phyloP scores from a whole-genome alignment of 2,888 invertebrate genomes.

The Sesia apiformis region DNA sequence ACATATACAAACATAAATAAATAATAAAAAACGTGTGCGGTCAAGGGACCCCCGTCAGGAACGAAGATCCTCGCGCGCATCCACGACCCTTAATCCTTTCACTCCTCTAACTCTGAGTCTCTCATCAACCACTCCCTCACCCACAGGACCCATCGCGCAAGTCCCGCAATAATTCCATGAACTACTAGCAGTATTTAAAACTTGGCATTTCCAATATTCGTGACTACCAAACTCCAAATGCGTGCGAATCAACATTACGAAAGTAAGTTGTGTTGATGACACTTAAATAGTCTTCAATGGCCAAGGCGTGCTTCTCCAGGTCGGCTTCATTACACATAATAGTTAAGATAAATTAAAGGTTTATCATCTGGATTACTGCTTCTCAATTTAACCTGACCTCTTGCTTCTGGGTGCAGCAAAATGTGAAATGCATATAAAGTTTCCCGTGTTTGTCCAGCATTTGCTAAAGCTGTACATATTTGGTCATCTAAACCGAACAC shows the following conservation, averaged over 20 bases:
- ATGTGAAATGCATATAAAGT: slow-evolving; percentile 9
- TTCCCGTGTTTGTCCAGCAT: slow-evolving; percentile 15
- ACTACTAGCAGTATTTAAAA: slow-evolving; percentile 6
- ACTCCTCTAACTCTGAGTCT: slow-evolving; percentile 15
- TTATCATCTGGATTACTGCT: background rate
- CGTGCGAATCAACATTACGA: background rate
- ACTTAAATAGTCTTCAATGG: background rate
- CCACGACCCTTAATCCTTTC: background rate
- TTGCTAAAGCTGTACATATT: slow-evolving; percentile 19
- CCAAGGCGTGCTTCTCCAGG: background rate
- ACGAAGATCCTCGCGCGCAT: too few relatives aligned
- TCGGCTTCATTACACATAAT: background rate
- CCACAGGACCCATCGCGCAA: slow-evolving; percentile 17
- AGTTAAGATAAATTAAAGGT: background rate
- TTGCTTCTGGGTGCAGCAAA: slow-evolving; percentile 32
- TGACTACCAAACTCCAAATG: background rate
- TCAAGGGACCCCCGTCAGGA: too few relatives aligned
- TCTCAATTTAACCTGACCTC: background rate
- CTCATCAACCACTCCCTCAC: slow-evolving; percentile 23
- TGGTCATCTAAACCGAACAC: slow-evolving; percentile 22
- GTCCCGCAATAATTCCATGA: background rate
- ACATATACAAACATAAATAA: too few relatives aligned
- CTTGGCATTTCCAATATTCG: slow-evolving; percentile 11
- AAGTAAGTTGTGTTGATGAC: background rate
- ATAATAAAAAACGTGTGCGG: too few relatives aligned